These are phyloP conservation scores for Drosophila leonis DNA, from an alignment of 2,888 invertebrate genomes.

Conservation along the genomic window DNA sequence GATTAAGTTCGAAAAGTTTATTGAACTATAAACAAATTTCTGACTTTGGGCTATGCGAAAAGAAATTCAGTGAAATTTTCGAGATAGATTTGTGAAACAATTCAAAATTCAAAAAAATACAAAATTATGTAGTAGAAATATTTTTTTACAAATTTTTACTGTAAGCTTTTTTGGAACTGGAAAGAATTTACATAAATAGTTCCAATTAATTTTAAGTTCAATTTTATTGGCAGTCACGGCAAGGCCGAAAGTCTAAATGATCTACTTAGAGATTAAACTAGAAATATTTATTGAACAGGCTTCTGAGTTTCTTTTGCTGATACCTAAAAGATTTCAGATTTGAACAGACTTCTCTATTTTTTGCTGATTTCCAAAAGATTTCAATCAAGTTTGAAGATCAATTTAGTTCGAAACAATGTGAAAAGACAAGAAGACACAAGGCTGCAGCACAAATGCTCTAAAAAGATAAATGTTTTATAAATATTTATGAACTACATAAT, in stretches of 20 bases:
- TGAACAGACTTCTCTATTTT: neutral
- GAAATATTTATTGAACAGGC: neutral
- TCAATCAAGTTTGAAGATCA: conserved; percentile 1
- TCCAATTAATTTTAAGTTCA: neutral
- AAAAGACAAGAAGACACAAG: conserved; percentile 22
- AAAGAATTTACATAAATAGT: too few species aligned
- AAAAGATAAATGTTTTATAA: neutral
- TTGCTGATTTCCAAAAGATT: neutral
- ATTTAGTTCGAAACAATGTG: neutral
- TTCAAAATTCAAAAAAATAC: too few species aligned
- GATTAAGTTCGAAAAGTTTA: neutral
- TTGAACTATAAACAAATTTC: neutral
- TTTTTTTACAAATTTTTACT: too few species aligned
- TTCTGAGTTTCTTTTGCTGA: neutral
- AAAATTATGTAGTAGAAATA: too few species aligned
- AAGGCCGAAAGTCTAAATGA: neutral
- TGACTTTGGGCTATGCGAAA: too few species aligned
- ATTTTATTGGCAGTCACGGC: neutral
- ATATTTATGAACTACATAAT: neutral
- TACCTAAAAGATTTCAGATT: neutral
- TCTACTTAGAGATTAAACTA: neutral
- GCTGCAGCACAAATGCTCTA: conserved; percentile 17
- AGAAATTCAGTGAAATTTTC: too few species aligned
- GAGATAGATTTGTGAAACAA: too few species aligned
- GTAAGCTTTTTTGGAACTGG: neutral